Evolutionary conservation across 2,888 invertebrate genomes (phyloP).

Genomic region (Troilus luridus): DNA sequence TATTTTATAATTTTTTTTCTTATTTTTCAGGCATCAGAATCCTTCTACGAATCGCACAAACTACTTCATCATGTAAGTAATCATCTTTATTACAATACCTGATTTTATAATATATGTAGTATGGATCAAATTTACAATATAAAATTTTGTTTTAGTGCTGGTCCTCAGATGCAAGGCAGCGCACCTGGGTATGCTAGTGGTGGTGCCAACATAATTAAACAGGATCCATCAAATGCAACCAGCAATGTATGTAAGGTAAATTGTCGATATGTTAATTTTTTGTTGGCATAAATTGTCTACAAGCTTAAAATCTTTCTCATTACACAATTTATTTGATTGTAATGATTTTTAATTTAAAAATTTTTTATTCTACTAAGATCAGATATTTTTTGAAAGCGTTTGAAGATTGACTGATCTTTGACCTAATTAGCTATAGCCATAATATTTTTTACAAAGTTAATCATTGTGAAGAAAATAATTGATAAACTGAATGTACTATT

Average conservation of each 20-base stretch:
- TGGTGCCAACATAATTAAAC: conserved; percentile 64
- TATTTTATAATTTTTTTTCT: neutral
- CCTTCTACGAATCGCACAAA: conserved; percentile 51
- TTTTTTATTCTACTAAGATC: neutral
- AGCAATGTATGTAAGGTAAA: conserved; percentile 67
- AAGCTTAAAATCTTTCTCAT: neutral
- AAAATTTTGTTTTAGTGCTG: conserved; percentile 61
- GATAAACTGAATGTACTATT: neutral
- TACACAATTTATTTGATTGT: too few species aligned
- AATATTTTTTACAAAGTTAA: neutral
- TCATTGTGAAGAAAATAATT: neutral
- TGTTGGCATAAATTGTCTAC: neutral
- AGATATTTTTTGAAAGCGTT: neutral
- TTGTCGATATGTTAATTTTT: conserved; percentile 20
- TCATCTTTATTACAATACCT: neutral
- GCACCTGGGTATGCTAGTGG: conserved; percentile 68
- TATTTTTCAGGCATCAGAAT: conserved; percentile 54
- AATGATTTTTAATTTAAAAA: too few species aligned
- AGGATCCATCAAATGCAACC: conserved; percentile 65
- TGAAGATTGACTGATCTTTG: neutral
- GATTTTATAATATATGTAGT: neutral
- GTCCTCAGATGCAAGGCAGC: conserved; percentile 68
- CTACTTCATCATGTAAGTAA: conserved; percentile 56
- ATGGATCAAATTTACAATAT: neutral
- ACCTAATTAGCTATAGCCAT: neutral